Percentiles rank a stretch among this genome's conserved stretches.
These are phyloP conservation scores for Telmatherina bonti DNA, from an alignment of 2,797 vertebrate genomes.

Conservation along the genomic window DNA sequence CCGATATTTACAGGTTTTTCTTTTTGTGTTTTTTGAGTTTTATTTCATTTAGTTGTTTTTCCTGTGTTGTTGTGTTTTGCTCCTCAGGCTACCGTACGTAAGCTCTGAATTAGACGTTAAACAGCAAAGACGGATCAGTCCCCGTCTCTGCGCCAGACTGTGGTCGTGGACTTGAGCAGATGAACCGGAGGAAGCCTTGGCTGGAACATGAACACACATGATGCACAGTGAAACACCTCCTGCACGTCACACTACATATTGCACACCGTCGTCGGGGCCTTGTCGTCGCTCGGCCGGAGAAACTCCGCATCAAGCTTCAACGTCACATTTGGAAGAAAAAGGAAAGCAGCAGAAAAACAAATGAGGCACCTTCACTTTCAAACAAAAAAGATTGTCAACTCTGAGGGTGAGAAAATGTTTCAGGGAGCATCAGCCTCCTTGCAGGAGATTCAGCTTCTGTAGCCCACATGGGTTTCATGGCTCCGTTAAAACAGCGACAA, in stretches of 20 bases:
- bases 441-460: too few species aligned
- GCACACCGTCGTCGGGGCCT: neutral
- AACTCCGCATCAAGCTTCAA: neutral
- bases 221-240: neutral
- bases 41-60: neutral
- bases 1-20: too few species aligned
- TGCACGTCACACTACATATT: neutral
- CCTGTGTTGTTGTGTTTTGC: neutral
- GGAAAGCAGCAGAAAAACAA: neutral
- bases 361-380: neutral
- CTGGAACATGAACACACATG: conserved; percentile 34
- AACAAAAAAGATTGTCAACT: neutral
- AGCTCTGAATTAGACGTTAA: too few species aligned
- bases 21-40: too few species aligned
- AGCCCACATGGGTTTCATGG: too few species aligned
- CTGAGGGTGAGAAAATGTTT: neutral
- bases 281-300: neutral
- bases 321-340: neutral
- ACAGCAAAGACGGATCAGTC: too few species aligned
- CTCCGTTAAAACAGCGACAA: neutral
- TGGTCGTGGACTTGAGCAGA: conserved; percentile 29
- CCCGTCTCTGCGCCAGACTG: neutral
- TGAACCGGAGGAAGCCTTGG: conserved; percentile 27
- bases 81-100: neutral
- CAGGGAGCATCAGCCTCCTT: neutral